Evolutionary conservation across 2,113 vertebrate genomes (phyloP), one percentile per base, ranked within the genome.

Genomic region (Brachypodius melanocephalos): DNA sequence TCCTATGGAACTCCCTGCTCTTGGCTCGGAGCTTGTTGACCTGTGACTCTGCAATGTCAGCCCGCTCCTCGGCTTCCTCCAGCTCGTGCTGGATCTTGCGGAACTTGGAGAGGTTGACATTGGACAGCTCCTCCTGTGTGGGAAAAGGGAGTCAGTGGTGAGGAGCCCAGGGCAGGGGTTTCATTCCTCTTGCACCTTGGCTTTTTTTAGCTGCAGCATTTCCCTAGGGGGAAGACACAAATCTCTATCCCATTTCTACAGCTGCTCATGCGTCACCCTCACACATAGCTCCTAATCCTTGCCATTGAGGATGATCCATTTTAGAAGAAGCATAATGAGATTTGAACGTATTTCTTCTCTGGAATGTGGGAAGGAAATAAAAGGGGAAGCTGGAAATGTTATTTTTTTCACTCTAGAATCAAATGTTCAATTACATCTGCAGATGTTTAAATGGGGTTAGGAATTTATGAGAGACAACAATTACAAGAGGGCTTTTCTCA

Each of bases 11-110:
- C 38, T 83, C 80, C 1, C 77, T 14, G 52, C 77, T 80, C 77
- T 81, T 81, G 31, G 31, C 69, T 28, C 69, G 69, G 49, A 67
- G 63, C 63, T 66, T 67, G 63, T 67, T 67, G 43, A 46, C 61
- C 61, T 98, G 98, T 0, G 98, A 98, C 93, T 98, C 98, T 0
- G 98, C 98, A 42, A 98, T 98, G 94, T 98, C 98, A n/a, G 98
- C 98, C 34, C 98, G 82, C 17, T 98, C 98, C 81, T 98, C 97
- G 7, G 85, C 85, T 25, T 82, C 79, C 79, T 82, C 80, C 66
- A 82, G 66, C 79, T 82, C 79, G 12, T 71, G 66, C 52, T 86
- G 83, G 82, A 85, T 85, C 82, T 85, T 49, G 74, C 97, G 97
- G 91, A 98, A 98, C 18, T 78, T 78, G 48, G 76, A 79, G 9